phyloP scores from a whole-genome alignment of 2,888 invertebrate species.

The Dermolepida albohirtum region DNA sequence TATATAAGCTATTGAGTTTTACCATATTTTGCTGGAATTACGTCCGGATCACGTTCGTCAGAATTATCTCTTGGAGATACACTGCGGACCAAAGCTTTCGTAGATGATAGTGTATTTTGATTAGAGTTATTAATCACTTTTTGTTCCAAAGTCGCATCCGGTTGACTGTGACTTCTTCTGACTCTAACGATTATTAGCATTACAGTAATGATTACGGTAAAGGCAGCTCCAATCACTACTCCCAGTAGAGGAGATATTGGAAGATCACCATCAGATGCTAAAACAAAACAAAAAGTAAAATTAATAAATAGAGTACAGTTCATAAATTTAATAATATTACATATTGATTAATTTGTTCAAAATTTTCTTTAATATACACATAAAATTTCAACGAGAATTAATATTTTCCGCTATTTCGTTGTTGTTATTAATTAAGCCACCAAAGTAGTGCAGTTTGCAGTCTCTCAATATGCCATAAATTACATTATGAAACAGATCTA shows the following conservation, averaged over 20 bases:
- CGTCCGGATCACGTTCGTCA: conserved; percentile 78
- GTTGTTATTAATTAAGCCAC: too few species aligned
- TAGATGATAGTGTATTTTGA: conserved; percentile 60
- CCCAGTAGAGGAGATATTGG: conserved; percentile 70
- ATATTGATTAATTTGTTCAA: too few species aligned
- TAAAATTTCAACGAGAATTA: too few species aligned
- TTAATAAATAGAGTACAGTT: too few species aligned
- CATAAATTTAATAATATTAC: too few species aligned
- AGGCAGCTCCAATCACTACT: conserved; percentile 68
- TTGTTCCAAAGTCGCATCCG: conserved; percentile 59
- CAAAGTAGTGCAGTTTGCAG: too few species aligned
- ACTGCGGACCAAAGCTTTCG: conserved; percentile 62
- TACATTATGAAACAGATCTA: too few species aligned
- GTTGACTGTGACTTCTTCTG: conserved; percentile 60
- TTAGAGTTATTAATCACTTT: conserved; percentile 63
- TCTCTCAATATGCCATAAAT: too few species aligned
- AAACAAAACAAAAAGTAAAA: conserved; percentile 51
- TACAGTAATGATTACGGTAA: conserved; percentile 68
- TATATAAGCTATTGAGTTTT: conserved; percentile 52
- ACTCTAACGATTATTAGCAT: conserved; percentile 67
- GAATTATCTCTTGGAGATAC: conserved; percentile 61
- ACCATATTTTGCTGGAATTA: conserved; percentile 82
- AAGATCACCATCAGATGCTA: conserved; percentile 70
- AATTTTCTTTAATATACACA: too few species aligned
- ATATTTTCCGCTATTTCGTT: too few species aligned